A percentile compares a stretch with the other conserved stretches of the same genome.
Evolutionary conservation across 2,113 vertebrate genomes (phyloP).

Genomic region (Hippocampus abdominalis): DNA sequence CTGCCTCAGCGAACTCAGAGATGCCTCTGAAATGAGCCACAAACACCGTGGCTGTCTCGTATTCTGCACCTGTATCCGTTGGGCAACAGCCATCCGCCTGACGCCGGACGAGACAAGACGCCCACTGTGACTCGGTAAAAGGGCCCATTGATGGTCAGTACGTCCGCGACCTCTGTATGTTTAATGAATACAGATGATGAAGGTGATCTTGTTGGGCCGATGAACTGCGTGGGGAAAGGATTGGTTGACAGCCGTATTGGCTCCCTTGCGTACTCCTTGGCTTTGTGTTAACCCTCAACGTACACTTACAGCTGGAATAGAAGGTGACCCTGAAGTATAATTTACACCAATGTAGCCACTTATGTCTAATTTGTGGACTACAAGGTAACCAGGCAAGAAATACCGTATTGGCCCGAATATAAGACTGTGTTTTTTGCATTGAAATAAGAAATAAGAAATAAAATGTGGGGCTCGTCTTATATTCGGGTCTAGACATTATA

Average conservation of each 20-base stretch:
- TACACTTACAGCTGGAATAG: neutral
- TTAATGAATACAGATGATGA: neutral
- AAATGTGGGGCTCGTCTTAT: too few relatives aligned
- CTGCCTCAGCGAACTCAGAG: slow-evolving; percentile 65
- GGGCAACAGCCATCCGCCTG: slow-evolving; percentile 42
- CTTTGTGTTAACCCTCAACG: neutral
- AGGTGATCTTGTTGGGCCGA: neutral
- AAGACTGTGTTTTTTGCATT: too few relatives aligned
- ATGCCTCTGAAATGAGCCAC: slow-evolving; percentile 55
- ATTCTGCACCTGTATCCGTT: slow-evolving; percentile 63
- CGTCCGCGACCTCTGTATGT: slow-evolving; percentile 19
- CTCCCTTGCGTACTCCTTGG: neutral
- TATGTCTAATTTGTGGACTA: neutral
- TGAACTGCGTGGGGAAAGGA: slow-evolving; percentile 9
- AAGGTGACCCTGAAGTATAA: neutral
- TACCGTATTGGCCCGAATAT: too few relatives aligned
- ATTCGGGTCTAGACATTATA: too few relatives aligned
- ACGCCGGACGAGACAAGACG: slow-evolving; percentile 40
- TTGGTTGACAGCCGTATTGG: slow-evolving; percentile 26
- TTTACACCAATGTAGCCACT: neutral
- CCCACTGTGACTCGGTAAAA: slow-evolving; percentile 40
- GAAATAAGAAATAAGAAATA: too few relatives aligned
- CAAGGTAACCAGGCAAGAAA: too few relatives aligned
- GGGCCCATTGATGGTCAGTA: slow-evolving; percentile 38
- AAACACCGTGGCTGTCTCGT: slow-evolving; percentile 38